These are phyloP conservation scores for Neria commutata DNA, from an alignment of 2,888 invertebrate species.

Conservation along the genomic window DNA sequence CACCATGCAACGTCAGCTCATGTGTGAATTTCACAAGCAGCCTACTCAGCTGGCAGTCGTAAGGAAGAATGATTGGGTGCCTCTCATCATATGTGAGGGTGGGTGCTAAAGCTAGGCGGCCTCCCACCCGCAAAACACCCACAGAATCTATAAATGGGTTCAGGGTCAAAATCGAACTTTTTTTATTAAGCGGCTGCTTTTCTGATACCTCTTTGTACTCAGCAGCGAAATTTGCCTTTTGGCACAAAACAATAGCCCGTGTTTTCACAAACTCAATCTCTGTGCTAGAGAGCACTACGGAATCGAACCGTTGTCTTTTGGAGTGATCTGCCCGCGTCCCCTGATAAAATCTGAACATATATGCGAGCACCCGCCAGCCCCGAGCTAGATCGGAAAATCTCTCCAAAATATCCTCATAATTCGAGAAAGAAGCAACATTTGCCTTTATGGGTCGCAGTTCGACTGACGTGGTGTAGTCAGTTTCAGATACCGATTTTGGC, in stretches of 20 bases:
- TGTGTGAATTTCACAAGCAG: constrained; percentile 8
- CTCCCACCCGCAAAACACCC: not conserved
- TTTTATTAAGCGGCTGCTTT: not conserved
- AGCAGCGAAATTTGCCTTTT: not conserved
- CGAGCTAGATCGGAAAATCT: not conserved
- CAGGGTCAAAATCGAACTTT: not conserved
- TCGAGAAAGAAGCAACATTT: too few relatives aligned
- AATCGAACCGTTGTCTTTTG: not conserved
- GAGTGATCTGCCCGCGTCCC: not conserved
- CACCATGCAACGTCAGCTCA: constrained; percentile 4
- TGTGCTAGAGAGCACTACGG: not conserved
- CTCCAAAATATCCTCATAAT: not conserved
- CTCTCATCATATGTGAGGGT: not conserved
- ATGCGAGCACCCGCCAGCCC: not conserved
- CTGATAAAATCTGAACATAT: too few relatives aligned
- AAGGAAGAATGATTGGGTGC: constrained; percentile 2
- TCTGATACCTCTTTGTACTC: not conserved
- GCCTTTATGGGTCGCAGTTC: too few relatives aligned
- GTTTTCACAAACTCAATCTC: too few relatives aligned
- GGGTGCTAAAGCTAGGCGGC: too few relatives aligned
- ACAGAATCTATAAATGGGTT: constrained; percentile 1
- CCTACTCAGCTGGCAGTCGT: not conserved
- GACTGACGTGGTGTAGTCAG: too few relatives aligned
- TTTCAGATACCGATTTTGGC: not conserved
- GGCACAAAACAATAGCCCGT: not conserved